A percentile compares a stretch with the other conserved stretches of the same genome.
These are phyloP conservation scores for Ophonus ardosiacus DNA, from an alignment of 2,888 invertebrate genomes.

Conservation along the genomic window DNA sequence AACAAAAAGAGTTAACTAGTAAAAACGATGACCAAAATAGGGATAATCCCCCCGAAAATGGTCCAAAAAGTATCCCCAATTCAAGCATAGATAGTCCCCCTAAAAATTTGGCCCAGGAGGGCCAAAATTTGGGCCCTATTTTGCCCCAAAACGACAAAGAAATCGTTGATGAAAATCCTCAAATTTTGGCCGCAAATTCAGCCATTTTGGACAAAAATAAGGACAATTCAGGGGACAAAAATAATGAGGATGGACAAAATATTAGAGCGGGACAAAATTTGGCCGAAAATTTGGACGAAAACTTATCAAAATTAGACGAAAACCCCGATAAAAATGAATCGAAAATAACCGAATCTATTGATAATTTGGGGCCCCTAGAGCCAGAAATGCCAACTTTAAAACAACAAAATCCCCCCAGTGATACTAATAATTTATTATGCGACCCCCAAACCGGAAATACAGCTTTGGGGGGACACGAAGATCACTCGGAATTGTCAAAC, in stretches of 20 bases:
- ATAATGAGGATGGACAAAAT: neutral
- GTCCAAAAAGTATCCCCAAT: neutral
- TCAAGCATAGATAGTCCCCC: neutral
- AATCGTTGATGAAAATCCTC: no score
- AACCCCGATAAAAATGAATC: neutral
- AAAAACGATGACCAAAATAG: neutral
- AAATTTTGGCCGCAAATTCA: no score
- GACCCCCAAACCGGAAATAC: neutral
- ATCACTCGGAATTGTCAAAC: constrained; percentile 76
- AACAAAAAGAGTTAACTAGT: neutral
- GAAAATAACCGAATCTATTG: neutral
- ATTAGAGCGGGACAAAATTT: neutral
- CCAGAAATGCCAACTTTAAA: neutral
- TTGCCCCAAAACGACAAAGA: no score
- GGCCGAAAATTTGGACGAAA: neutral
- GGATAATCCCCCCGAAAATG: neutral
- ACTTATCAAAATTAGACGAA: neutral
- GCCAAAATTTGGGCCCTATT: neutral
- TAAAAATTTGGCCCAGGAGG: neutral
- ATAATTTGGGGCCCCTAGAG: no score
- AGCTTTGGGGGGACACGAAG: neutral
- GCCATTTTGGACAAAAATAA: no score
- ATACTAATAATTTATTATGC: neutral
- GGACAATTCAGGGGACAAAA: neutral
- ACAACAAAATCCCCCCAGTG: neutral